Percentiles rank a stretch among this genome's conserved stretches.
phyloP scores from a whole-genome alignment of 2,888 invertebrate genomes.

The Tenthredo mesomela region DNA sequence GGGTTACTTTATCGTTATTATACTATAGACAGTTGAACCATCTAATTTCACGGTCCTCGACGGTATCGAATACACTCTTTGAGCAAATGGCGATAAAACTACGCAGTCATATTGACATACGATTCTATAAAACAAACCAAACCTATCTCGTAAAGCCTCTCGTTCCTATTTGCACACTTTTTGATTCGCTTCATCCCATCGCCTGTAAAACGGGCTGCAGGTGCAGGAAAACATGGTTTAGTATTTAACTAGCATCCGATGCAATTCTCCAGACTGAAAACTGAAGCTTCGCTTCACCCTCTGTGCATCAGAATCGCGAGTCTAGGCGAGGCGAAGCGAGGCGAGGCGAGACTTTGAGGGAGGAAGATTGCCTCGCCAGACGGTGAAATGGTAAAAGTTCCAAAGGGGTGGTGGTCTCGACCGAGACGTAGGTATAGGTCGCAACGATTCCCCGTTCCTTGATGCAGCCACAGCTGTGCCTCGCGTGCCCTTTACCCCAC shows the following conservation, averaged over 20 bases:
- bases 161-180: background rate
- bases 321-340: constrained; percentile 45
- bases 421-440: constrained; percentile 33
- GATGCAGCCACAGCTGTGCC: constrained; percentile 56
- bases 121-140: background rate
- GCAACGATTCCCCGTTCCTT: constrained; percentile 35
- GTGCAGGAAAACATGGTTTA: constrained; percentile 50
- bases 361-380: constrained; percentile 71
- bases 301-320: constrained; percentile 15
- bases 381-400: constrained; percentile 72
- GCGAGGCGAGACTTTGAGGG: constrained; percentile 56
- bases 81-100: background rate
- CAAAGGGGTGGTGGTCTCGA: constrained; percentile 59
- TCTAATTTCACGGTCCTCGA: constrained; percentile 30
- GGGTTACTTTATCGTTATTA: constrained; percentile 16
- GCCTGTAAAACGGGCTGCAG: background rate
- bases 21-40: constrained; percentile 38
- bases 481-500: constrained; percentile 51
- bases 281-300: constrained; percentile 53
- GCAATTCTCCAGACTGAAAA: constrained; percentile 54
- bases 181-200: background rate
- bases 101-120: background rate
- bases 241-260: constrained; percentile 52
- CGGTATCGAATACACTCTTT: background rate
- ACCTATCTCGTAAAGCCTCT: background rate